phyloP scores from a whole-genome alignment of 2,888 invertebrate species.

The Drosophila setosimentum region DNA sequence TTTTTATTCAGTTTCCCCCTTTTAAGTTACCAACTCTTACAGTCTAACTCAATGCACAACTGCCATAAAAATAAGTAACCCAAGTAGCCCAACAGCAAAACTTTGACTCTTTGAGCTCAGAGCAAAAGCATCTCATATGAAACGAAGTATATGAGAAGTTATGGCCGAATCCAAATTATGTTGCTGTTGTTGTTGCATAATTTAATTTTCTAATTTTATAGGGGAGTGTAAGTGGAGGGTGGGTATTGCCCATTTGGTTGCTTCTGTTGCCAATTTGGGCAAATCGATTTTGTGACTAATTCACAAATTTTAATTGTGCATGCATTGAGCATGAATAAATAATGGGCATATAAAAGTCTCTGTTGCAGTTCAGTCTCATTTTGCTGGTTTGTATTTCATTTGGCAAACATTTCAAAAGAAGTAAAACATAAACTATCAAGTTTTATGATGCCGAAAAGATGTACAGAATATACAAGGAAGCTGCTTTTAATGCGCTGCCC shows the following conservation, averaged over 20 bases:
- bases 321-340: slow-evolving; percentile 75
- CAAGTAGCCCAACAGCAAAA: slow-evolving; percentile 36
- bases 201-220: slow-evolving; percentile 52
- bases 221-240: too few relatives aligned
- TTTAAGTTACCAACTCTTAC: slow-evolving; percentile 1
- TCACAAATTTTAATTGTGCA: slow-evolving; percentile 73
- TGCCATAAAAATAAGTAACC: slow-evolving; percentile 54
- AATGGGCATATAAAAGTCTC: slow-evolving; percentile 58
- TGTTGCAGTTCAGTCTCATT: slow-evolving; percentile 41
- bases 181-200: slow-evolving; percentile 24
- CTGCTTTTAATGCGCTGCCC: slow-evolving; percentile 63
- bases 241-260: neutral
- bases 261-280: slow-evolving; percentile 54
- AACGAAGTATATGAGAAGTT: slow-evolving; percentile 55
- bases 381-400: slow-evolving; percentile 51
- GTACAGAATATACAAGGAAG: slow-evolving; percentile 56
- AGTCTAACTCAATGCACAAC: slow-evolving; percentile 49
- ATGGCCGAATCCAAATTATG: slow-evolving; percentile 26
- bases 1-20: neutral
- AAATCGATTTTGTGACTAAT: slow-evolving; percentile 78
- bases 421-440: slow-evolving; percentile 73
- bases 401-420: slow-evolving; percentile 50
- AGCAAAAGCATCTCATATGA: slow-evolving; percentile 35
- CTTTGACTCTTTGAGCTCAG: slow-evolving; percentile 40
- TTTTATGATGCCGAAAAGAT: slow-evolving; percentile 67